Evolutionary conservation across 2,888 invertebrate species (phyloP).

Genomic region (Mellilla xanthometata): DNA sequence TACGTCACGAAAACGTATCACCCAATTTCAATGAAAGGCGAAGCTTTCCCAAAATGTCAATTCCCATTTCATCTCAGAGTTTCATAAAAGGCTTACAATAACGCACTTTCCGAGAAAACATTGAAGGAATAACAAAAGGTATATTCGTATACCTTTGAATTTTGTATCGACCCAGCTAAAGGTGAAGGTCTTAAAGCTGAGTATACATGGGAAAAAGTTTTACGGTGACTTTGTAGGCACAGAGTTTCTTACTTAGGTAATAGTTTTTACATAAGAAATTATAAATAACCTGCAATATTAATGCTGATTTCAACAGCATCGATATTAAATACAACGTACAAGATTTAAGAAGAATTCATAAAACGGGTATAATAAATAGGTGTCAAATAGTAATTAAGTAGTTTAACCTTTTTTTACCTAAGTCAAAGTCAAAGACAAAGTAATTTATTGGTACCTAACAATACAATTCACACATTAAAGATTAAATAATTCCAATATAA

Average conservation of each 20-base stretch:
- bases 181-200: not conserved
- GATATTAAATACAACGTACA: too few species aligned
- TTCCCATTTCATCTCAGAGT: constrained; percentile 21
- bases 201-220: not conserved
- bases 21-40: constrained; percentile 23
- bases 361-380: too few species aligned
- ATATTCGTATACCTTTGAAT: constrained; percentile 41
- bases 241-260: not conserved
- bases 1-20: constrained; percentile 9
- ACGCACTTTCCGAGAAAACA: constrained; percentile 33
- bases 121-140: constrained; percentile 38
- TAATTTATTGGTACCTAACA: too few species aligned
- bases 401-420: too few species aligned
- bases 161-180: constrained; percentile 39
- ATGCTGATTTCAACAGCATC: too few species aligned
- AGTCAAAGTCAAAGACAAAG: too few species aligned
- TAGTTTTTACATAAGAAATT: too few species aligned
- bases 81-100: constrained; percentile 29
- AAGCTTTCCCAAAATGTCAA: constrained; percentile 27
- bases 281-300: too few species aligned
- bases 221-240: not conserved
- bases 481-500: too few species aligned
- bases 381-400: too few species aligned
- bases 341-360: too few species aligned
- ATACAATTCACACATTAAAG: too few species aligned